Conservation (phyloP, 1,140 invertebrate genomes). For the Babylonia areolata region DNA sequence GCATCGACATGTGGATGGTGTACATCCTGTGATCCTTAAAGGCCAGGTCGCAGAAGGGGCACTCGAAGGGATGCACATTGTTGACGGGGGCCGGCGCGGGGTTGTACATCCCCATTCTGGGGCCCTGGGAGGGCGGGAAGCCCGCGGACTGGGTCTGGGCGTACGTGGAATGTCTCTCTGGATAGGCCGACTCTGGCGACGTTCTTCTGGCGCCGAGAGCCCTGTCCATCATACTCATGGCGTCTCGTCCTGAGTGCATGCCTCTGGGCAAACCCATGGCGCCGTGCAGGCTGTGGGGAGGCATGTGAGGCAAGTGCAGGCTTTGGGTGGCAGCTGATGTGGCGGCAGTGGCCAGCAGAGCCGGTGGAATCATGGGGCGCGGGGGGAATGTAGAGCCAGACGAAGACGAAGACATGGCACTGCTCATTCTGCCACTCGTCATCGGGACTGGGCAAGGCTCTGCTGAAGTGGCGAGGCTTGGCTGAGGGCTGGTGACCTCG, state of each 20-base stretch:
- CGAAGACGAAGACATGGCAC: not conserved
- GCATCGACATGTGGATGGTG: conserved; percentile 97
- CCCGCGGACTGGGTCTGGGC: conserved; percentile 8
- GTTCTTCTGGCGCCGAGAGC: not conserved
- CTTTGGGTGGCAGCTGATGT: not conserved
- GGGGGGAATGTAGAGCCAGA: not conserved
- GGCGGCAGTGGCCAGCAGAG: too few relatives aligned
- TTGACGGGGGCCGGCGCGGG: too few relatives aligned
- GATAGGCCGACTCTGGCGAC: not conserved
- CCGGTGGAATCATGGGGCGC: not conserved
- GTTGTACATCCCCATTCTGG: conserved; percentile 10
- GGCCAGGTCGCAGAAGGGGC: conserved; percentile 91
- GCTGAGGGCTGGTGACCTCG: not conserved
- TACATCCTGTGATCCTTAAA: conserved; percentile 95
- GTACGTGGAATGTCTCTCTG: conserved; percentile 20
- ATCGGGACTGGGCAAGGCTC: not conserved
- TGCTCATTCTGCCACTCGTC: too few relatives aligned
- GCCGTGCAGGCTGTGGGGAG: not conserved
- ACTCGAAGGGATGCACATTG: conserved; percentile 79
- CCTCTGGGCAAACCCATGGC: not conserved
- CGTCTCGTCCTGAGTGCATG: not conserved
- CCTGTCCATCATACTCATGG: not conserved
- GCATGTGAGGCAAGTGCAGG: not conserved
- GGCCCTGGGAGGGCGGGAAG: not conserved
- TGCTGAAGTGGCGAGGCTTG: not conserved